Base-by-base conservation (phyloP, 2,888 invertebrate genomes). In the Omphaloscelis lunosa region DNA sequence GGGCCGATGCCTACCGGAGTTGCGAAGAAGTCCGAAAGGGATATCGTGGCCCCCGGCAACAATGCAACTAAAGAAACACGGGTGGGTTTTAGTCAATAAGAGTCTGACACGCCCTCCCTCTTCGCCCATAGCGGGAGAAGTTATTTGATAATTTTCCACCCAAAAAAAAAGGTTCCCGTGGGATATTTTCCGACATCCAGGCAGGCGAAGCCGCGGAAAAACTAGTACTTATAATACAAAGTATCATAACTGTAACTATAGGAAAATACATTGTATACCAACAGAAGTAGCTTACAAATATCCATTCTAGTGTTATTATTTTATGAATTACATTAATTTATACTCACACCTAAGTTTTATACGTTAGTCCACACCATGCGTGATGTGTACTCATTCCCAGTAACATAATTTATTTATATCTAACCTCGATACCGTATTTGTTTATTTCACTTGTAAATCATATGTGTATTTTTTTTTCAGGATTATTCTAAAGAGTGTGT, bases 401-500 rank as follows among this genome's bases (percentile, higher is more conserved):
- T 71, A 77, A 81, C 80, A 77, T 74, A 71, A 73, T 85, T 80
- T 84, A 83, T 79, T 86, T 86, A 83, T 83, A 83, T 79, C 82
- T 67, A 77, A 76, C 86, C 83, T 86, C 88, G 72, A 82, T 86
- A 73, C 45, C 63, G 72, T 82, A 63, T 80, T 79, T 79, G 78
- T 88, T 72, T 86, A 72, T 80, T 78, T 76, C 69, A 73, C 71
- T 75, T 78, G 69, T 79, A 75, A 89, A 88, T 84, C 77, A 88
- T 81, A 83, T 77, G 77, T 67, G 63, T 82, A 88, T 90, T 94
- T 92, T 34, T 34, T 93, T 97, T 97, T 75, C 97, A 99, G 99
- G 99, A 99, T 96, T 99, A 99, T 97, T 99, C 99, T 86, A 98
- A 99, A 97, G 99, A 99, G 96, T 99, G 99, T 89, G 99, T 99